Percentiles rank a stretch among this genome's conserved stretches.
Evolutionary conservation across 2,888 invertebrate species (phyloP).

Genomic region (Isotomurus palustris): DNA sequence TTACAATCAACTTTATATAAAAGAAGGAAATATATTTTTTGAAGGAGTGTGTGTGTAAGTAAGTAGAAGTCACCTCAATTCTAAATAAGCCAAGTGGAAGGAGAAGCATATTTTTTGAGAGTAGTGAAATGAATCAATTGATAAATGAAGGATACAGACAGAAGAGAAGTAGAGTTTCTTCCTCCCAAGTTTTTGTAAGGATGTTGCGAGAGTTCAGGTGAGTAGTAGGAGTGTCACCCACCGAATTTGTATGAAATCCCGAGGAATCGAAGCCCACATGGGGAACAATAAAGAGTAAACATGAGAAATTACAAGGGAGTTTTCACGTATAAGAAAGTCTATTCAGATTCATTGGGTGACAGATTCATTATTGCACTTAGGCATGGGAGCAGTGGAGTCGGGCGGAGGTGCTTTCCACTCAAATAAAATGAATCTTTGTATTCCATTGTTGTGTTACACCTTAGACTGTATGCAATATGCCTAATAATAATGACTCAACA

Average conservation of each 20-base stretch:
- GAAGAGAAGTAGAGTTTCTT: neutral
- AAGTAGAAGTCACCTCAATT: too few species aligned
- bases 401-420: slow-evolving; percentile 11
- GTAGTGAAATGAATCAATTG: neutral
- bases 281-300: slow-evolving; percentile 38
- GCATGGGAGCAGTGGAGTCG: slow-evolving; percentile 10
- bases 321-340: slow-evolving; percentile 7
- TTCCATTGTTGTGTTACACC: slow-evolving; percentile 5
- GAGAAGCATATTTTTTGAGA: neutral
- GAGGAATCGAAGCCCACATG: slow-evolving; percentile 10
- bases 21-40: too few species aligned
- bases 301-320: slow-evolving; percentile 34
- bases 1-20: too few species aligned
- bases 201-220: too few species aligned
- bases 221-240: neutral
- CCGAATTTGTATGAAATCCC: neutral
- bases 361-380: slow-evolving; percentile 7
- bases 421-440: neutral
- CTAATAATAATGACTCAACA: slow-evolving; percentile 8
- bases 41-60: too few species aligned
- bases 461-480: too few species aligned
- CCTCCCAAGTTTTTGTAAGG: too few species aligned
- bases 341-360: slow-evolving; percentile 7
- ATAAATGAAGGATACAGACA: neutral
- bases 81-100: slow-evolving; percentile 8